A percentile compares a stretch with the other conserved stretches of the same genome.
phyloP scores from a whole-genome alignment of 1,140 invertebrate genomes.

The Dinoponera quadriceps region DNA sequence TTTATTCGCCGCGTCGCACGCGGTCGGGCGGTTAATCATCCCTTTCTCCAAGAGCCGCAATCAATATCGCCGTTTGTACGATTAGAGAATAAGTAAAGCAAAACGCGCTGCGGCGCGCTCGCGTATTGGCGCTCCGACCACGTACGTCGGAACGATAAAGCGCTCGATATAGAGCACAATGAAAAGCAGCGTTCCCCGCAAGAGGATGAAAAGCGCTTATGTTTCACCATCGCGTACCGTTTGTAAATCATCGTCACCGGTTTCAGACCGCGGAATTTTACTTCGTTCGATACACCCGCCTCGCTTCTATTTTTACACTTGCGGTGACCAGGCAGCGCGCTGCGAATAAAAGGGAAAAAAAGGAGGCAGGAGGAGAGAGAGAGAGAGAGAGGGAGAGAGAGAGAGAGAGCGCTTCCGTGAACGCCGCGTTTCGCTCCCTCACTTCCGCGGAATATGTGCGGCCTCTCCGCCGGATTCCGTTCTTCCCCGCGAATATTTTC shows the following conservation, averaged over 20 bases:
- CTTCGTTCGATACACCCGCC: conserved; percentile 27
- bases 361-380: no score
- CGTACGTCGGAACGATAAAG: conserved; percentile 51
- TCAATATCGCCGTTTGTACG: conserved; percentile 57
- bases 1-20: conserved; percentile 35
- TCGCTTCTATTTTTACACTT: conserved; percentile 49
- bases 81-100: conserved; percentile 57
- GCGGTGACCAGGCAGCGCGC: conserved; percentile 6
- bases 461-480: conserved; percentile 5
- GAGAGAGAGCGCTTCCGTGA: conserved; percentile 9
- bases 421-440: conserved; percentile 36
- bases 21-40: conserved; percentile 50
- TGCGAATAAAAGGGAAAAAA: conserved; percentile 3
- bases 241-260: conserved; percentile 49
- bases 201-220: conserved; percentile 55
- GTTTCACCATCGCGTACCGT: conserved; percentile 42
- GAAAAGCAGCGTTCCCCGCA: conserved; percentile 43
- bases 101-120: conserved; percentile 11
- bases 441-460: conserved; percentile 41
- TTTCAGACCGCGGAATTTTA: conserved; percentile 37
- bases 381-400: no score
- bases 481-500: conserved; percentile 48
- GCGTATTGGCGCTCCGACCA: conserved; percentile 28
- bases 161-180: conserved; percentile 52
- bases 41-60: conserved; percentile 42